phyloP scores from a whole-genome alignment of 2,113 vertebrate species.

The Rhea americana region DNA sequence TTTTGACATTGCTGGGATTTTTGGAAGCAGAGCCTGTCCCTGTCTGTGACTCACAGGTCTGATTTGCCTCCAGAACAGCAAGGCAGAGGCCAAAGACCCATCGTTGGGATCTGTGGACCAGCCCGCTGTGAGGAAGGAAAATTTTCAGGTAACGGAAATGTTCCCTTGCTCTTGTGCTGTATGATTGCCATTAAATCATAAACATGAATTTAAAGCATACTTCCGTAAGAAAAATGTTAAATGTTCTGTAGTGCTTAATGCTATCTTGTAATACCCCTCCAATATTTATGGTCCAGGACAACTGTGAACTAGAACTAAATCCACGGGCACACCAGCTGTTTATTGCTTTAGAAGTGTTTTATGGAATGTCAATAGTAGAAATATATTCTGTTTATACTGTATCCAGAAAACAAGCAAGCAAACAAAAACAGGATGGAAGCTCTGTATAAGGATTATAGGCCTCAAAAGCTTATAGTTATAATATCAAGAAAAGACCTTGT shows the following conservation, averaged over 20 bases:
- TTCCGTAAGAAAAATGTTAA: not conserved
- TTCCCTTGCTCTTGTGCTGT: constrained; percentile 6
- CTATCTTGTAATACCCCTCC: not conserved
- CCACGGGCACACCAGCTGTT: not conserved
- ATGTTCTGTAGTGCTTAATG: not conserved
- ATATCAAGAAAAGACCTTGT: not conserved
- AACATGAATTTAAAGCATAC: not conserved
- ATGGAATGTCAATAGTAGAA: not conserved
- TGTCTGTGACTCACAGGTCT: constrained; percentile 73
- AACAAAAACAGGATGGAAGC: not conserved
- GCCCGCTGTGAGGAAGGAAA: constrained; percentile 75
- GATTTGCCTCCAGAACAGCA: constrained; percentile 77
- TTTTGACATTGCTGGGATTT: constrained; percentile 21
- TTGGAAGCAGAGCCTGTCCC: constrained; percentile 58
- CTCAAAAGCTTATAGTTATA: not conserved
- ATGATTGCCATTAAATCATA: not conserved
- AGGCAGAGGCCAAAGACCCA: constrained; percentile 77
- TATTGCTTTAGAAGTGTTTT: not conserved
- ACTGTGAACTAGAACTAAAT: not conserved
- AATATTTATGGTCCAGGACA: not conserved
- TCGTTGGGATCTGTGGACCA: constrained; percentile 76
- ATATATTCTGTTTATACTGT: not conserved
- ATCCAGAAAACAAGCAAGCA: not conserved
- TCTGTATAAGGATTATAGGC: not conserved
- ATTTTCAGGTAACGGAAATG: constrained; percentile 66